These are phyloP conservation scores for Copidosoma floridanum DNA, from an alignment of 1,140 invertebrate species.

Conservation along the genomic window DNA sequence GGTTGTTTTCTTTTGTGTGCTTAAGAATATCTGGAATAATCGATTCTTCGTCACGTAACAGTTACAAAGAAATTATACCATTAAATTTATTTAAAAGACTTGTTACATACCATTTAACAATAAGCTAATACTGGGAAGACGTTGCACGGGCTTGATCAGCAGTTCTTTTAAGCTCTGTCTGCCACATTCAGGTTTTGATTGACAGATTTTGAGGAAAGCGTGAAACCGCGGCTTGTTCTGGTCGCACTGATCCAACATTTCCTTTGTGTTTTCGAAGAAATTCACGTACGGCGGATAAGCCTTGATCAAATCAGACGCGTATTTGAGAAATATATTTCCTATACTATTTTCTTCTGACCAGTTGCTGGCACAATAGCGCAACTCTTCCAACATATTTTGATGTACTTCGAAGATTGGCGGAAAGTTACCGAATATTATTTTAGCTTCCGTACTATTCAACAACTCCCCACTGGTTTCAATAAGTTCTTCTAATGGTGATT, in stretches of 20 bases:
- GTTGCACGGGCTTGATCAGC: slow-evolving; percentile 93
- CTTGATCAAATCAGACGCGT: slow-evolving; percentile 78
- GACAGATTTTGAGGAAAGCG: slow-evolving; percentile 95
- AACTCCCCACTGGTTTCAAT: slow-evolving; percentile 73
- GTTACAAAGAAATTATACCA: too few relatives aligned
- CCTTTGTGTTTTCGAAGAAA: slow-evolving; percentile 95
- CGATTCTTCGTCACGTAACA: not conserved
- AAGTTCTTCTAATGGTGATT: slow-evolving; percentile 83
- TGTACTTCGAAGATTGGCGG: slow-evolving; percentile 92
- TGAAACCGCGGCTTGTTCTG: slow-evolving; percentile 91
- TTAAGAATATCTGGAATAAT: slow-evolving; percentile 82
- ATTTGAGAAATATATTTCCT: slow-evolving; percentile 84
- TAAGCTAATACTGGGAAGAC: slow-evolving; percentile 91
- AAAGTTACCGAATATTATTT: slow-evolving; percentile 95
- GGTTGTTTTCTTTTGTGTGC: slow-evolving; percentile 81
- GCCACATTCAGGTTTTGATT: slow-evolving; percentile 90
- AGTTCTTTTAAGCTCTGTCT: slow-evolving; percentile 92
- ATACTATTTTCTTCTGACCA: slow-evolving; percentile 86
- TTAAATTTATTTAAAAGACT: too few relatives aligned
- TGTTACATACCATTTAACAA: slow-evolving; percentile 79
- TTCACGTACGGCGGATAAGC: slow-evolving; percentile 97
- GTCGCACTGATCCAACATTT: slow-evolving; percentile 87
- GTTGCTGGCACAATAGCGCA: slow-evolving; percentile 66
- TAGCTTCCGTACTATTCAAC: slow-evolving; percentile 88
- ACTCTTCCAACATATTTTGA: slow-evolving; percentile 77